These are phyloP conservation scores for Empidonax alnorum DNA, from an alignment of 2,113 vertebrate species.

Conservation along the genomic window DNA sequence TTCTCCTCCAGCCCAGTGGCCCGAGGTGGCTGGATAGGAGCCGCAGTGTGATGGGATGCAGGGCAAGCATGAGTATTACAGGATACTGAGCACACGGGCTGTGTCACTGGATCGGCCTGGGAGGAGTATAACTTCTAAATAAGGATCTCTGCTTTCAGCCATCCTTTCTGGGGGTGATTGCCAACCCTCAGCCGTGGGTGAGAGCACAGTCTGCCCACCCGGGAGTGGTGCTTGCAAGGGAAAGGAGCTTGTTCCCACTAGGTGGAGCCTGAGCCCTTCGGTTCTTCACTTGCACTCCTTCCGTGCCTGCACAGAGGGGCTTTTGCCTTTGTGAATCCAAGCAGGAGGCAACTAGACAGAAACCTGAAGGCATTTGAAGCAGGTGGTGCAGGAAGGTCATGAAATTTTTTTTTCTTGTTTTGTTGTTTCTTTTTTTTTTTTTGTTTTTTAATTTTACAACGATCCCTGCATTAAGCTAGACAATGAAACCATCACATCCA, in stretches of 20 bases:
- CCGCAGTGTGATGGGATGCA: not conserved
- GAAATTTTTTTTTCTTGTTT: not conserved
- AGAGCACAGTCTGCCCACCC: not conserved
- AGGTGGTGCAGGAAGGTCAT: not conserved
- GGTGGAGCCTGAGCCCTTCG: constrained; percentile 71
- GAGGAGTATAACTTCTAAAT: not conserved
- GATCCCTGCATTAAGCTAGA: not conserved
- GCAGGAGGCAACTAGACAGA: not conserved
- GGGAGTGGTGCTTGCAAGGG: not conserved
- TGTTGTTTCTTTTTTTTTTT: rapidly evolving
- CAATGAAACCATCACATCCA: not conserved
- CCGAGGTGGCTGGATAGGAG: rapidly evolving
- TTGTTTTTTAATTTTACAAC: not conserved
- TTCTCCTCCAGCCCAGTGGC: not conserved
- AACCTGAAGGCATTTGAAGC: not conserved
- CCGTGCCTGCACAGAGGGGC: not conserved
- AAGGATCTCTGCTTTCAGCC: not conserved
- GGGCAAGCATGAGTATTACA: not conserved
- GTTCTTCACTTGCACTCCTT: not conserved
- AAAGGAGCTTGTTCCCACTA: constrained; percentile 51
- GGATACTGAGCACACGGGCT: not conserved
- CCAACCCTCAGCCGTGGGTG: not conserved
- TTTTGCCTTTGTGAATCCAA: not conserved
- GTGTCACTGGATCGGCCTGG: not conserved
- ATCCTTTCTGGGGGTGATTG: not conserved